These are phyloP conservation scores for Lepilemur ruficaudatus DNA, from an alignment of 2,797 vertebrate species.

Conservation along the genomic window DNA sequence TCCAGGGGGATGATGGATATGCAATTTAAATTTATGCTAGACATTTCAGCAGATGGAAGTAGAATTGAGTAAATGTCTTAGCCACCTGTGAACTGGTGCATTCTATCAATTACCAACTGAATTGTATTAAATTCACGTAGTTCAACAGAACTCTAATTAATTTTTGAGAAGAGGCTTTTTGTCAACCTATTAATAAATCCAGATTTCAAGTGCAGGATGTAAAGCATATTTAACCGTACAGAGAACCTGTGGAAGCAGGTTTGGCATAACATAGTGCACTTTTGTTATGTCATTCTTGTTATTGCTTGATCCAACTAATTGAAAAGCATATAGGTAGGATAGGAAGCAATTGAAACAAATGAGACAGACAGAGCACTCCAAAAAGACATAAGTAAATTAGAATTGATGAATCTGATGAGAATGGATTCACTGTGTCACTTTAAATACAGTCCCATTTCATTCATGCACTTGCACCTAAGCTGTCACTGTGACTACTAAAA, in stretches of 20 bases:
- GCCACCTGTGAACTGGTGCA: slow-evolving; percentile 63
- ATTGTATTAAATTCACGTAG: slow-evolving; percentile 75
- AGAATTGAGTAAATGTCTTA: slow-evolving; percentile 52
- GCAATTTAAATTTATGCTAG: slow-evolving; percentile 71
- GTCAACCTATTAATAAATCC: slow-evolving; percentile 72
- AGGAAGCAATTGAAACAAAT: slow-evolving; percentile 73
- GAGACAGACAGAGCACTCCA: slow-evolving; percentile 70
- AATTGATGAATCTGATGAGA: slow-evolving; percentile 76
- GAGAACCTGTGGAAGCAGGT: slow-evolving; percentile 44
- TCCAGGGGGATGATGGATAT: slow-evolving; percentile 60
- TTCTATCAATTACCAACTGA: slow-evolving; percentile 69
- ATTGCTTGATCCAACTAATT: slow-evolving; percentile 74
- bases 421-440: slow-evolving; percentile 75
- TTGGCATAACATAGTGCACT: slow-evolving; percentile 62
- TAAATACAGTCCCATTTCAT: slow-evolving; percentile 70
- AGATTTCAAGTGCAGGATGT: neutral
- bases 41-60: slow-evolving; percentile 69
- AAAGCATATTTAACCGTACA: slow-evolving; percentile 42
- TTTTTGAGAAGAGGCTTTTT: slow-evolving; percentile 70
- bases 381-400: slow-evolving; percentile 77
- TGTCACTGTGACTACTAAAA: slow-evolving; percentile 58
- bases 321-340: slow-evolving; percentile 73
- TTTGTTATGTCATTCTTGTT: slow-evolving; percentile 50
- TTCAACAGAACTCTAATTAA: slow-evolving; percentile 79
- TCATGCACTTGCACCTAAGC: slow-evolving; percentile 51